phyloP scores from a whole-genome alignment of 2,888 invertebrate species.

The Camponotus fellah region DNA sequence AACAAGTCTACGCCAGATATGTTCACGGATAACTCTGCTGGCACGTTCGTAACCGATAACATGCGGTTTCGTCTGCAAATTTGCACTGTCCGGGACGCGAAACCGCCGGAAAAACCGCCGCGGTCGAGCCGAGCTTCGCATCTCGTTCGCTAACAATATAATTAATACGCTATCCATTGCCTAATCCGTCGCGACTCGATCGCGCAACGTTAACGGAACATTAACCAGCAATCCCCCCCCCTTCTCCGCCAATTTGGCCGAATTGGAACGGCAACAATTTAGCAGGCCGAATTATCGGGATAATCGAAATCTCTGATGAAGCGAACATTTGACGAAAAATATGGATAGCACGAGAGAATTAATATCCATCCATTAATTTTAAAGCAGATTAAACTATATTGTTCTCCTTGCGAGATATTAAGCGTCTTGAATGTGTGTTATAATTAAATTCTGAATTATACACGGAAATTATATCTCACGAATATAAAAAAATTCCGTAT shows the following conservation, averaged over 20 bases:
- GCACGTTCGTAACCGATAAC: slow-evolving; percentile 38
- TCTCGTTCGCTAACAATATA: slow-evolving; percentile 50
- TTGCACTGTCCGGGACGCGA: slow-evolving; percentile 44
- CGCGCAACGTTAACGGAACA: slow-evolving; percentile 13
- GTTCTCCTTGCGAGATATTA: background rate
- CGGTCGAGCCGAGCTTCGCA: slow-evolving; percentile 28
- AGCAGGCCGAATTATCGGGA: slow-evolving; percentile 11
- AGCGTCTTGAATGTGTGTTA: background rate
- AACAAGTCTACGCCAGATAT: slow-evolving; percentile 33
- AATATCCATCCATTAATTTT: background rate
- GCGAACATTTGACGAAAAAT: background rate
- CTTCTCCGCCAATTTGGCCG: background rate
- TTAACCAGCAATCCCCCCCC: background rate
- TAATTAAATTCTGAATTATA: slow-evolving; percentile 12
- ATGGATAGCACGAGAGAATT: background rate
- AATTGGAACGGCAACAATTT: slow-evolving; percentile 12
- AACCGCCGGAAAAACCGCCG: slow-evolving; percentile 48
- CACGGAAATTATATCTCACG: background rate
- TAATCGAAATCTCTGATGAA: slow-evolving; percentile 1
- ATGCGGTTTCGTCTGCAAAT: slow-evolving; percentile 49
- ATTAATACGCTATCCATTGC: slow-evolving; percentile 51
- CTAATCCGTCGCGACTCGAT: slow-evolving; percentile 44
- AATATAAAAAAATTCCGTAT: slow-evolving; percentile 1
- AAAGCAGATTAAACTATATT: background rate
- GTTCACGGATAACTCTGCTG: background rate